These are phyloP conservation scores for Drosophila aff. DNA, from an alignment of 1,140 invertebrate genomes.

Conservation along the genomic window DNA sequence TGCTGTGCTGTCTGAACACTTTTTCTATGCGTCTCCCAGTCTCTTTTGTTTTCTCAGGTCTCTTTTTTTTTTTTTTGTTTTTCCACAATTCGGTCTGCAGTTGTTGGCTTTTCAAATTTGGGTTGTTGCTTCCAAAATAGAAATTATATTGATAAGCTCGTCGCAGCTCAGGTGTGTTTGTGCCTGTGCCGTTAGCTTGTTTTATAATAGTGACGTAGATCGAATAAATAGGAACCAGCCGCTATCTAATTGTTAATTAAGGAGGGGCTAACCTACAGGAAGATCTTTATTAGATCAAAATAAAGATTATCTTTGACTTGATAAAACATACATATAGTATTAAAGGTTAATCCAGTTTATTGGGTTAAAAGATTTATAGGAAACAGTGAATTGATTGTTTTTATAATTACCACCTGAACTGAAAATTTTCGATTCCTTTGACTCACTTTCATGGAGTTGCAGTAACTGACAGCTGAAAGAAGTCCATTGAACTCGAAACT, in stretches of 20 bases:
- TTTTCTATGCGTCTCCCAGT: slow-evolving; percentile 18
- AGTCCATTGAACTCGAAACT: slow-evolving; percentile 15
- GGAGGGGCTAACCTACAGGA: not conserved
- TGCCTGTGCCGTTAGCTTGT: slow-evolving; percentile 36
- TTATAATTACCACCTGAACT: no score
- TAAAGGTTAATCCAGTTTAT: not conserved
- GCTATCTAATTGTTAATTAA: slow-evolving; percentile 25
- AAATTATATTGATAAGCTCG: slow-evolving; percentile 72
- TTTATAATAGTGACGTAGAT: slow-evolving; percentile 64
- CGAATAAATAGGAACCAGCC: slow-evolving; percentile 32
- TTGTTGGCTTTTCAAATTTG: slow-evolving; percentile 17
- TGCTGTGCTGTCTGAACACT: slow-evolving; percentile 13
- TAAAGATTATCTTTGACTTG: not conserved
- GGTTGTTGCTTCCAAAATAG: slow-evolving; percentile 47
- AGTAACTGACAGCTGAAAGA: not conserved
- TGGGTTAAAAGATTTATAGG: not conserved
- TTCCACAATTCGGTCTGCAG: slow-evolving; percentile 20
- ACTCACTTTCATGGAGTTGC: not conserved
- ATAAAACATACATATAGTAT: no score
- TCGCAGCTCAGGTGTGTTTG: slow-evolving; percentile 14
- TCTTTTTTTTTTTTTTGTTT: slow-evolving; percentile 27
- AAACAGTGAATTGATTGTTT: no score
- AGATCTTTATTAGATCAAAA: not conserved
- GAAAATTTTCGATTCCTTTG: no score
- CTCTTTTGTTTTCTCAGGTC: slow-evolving; percentile 32